phyloP scores from a whole-genome alignment of 2,113 vertebrate genomes.

The Lathamus discolor region DNA sequence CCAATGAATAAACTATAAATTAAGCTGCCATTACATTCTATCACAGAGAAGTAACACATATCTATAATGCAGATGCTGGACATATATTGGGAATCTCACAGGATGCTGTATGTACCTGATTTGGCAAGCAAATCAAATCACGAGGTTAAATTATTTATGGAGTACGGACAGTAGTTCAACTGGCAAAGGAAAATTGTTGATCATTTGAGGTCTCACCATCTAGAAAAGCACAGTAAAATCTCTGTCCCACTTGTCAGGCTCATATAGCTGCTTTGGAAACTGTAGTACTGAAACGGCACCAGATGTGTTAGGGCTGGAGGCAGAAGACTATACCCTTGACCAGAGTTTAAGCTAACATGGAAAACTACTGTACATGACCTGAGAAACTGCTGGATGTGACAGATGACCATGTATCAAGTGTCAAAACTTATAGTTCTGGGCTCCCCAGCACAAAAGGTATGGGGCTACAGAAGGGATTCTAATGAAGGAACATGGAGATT shows the following conservation, averaged over 20 bases:
- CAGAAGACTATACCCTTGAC: background rate
- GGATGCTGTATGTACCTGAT: background rate
- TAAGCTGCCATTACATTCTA: background rate
- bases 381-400: background rate
- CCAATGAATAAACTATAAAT: background rate
- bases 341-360: background rate
- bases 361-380: background rate
- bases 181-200: background rate
- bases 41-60: background rate
- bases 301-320: background rate
- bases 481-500: background rate
- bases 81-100: background rate
- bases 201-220: background rate
- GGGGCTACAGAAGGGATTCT: background rate
- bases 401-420: background rate
- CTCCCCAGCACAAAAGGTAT: background rate
- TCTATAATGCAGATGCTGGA: background rate
- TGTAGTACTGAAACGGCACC: background rate
- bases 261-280: background rate
- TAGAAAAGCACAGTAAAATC: background rate
- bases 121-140: background rate
- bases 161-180: background rate
- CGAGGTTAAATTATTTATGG: background rate
- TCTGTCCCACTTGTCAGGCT: background rate
- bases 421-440: background rate